Conservation (phyloP, 2,888 invertebrate genomes). For the Drosophila stalkeri region DNA sequence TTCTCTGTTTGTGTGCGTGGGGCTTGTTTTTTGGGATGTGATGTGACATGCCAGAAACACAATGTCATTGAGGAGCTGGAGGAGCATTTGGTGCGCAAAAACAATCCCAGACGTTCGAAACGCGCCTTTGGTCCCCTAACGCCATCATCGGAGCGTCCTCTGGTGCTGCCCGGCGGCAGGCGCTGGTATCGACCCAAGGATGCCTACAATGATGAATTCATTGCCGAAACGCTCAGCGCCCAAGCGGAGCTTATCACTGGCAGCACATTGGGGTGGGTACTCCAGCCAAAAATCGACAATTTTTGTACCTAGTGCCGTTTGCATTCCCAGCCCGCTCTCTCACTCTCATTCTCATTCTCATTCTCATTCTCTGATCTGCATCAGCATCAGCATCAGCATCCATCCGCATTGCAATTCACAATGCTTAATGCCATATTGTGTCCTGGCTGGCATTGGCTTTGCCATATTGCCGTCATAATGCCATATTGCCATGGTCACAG, state of each 20-base stretch:
- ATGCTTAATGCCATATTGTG: constrained; percentile 25
- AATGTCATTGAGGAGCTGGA: constrained; percentile 86
- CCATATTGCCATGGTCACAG: constrained; percentile 44
- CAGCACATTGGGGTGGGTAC: constrained; percentile 92
- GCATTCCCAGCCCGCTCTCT: background rate
- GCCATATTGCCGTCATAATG: constrained; percentile 26
- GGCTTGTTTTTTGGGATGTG: constrained; percentile 35
- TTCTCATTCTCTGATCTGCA: background rate
- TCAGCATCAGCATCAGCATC: constrained; percentile 10
- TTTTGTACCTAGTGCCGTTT: background rate
- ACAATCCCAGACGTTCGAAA: constrained; percentile 86
- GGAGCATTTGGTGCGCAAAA: constrained; percentile 85
- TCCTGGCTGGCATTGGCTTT: constrained; percentile 7
- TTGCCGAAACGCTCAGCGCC: constrained; percentile 93
- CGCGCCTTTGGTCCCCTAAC: constrained; percentile 87
- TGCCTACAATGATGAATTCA: constrained; percentile 95
- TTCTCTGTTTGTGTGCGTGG: background rate
- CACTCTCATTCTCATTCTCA: background rate
- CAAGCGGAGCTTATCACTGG: constrained; percentile 95
- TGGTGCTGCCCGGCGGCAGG: constrained; percentile 91
- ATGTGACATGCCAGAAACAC: constrained; percentile 77
- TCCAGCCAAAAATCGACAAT: background rate
- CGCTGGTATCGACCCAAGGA: constrained; percentile 93
- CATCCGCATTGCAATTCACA: constrained; percentile 49
- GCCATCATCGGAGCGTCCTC: constrained; percentile 89